Base-by-base conservation (phyloP, 2,888 invertebrate species). In the Drosophila phalerata region DNA sequence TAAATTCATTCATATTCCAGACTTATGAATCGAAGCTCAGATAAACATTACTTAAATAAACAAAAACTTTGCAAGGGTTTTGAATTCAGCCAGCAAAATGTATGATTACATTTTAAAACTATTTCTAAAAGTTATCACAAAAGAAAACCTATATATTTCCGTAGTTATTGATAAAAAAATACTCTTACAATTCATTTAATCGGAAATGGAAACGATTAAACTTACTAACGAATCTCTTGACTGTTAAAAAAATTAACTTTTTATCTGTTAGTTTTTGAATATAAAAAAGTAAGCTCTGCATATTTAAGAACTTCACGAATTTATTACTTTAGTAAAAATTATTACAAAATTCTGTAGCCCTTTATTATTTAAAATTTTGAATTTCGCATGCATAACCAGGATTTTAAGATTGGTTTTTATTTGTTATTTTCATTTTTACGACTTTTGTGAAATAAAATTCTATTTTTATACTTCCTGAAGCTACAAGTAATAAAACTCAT, bases 361-460 rank as follows among this genome's bases (percentile, higher is more conserved):
- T 42, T 4, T 6, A 22, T 0, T 5, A 3, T 11, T 17, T 42
- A 1, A 10, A 1, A 15, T 1, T 17, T 17, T 40, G 17, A 8
- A 2, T 42, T 42, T 11, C 3, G 17, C 43, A 22, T 13, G 8
- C 22, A 22, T 11, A 43, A 6, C 13, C 4, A 13, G 13, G 8
- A n/a, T 5, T 22, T 25, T 6, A 22, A 13, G 8, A 8, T 17
- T 30, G 9, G 9, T 3, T 38, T 38, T 15, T 38, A 11, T 28
- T 22, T 25, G 8, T 43, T 22, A 8, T 15, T 40, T 45, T 55
- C 17, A 10, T 45, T 30, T 48, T 40, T 32, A 19, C 34, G 25
- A 11, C 52, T 37, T 40, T 19, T 53, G 34, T 38, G 22, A 32
- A 58, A 64, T 34, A 28, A 8, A 32, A 45, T 55, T 65, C 9